These are phyloP conservation scores for Phaetusa simplex DNA, from an alignment of 2,113 vertebrate genomes.

Conservation along the genomic window DNA sequence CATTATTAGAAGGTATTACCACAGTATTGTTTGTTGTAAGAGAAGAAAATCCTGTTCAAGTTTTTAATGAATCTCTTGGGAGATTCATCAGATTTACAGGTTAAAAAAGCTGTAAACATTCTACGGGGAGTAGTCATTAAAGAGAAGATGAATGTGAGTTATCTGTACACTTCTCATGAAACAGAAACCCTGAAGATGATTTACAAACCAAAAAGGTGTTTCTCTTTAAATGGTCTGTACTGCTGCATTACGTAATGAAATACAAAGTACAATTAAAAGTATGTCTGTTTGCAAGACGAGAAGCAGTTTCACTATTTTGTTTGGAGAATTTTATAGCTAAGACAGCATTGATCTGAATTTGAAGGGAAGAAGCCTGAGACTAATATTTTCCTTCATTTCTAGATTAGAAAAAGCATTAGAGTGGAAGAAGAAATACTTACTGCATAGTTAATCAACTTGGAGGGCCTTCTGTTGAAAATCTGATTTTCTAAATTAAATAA, in stretches of 20 bases:
- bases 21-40: slow-evolving; percentile 69
- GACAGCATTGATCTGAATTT: not conserved
- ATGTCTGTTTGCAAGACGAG: not conserved
- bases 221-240: not conserved
- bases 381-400: not conserved
- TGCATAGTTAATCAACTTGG: not conserved
- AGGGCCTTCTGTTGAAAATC: not conserved
- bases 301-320: not conserved
- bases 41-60: slow-evolving; percentile 67
- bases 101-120: slow-evolving; percentile 67
- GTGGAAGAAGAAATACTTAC: not conserved
- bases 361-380: not conserved
- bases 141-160: slow-evolving; percentile 41
- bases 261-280: not conserved
- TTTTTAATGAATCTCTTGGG: slow-evolving; percentile 78
- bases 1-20: slow-evolving; percentile 66
- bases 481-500: not conserved
- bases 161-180: not conserved
- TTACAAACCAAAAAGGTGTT: not conserved
- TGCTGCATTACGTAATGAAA: not conserved
- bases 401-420: not conserved
- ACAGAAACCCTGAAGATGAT: slow-evolving; percentile 1
- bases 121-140: slow-evolving; percentile 43
- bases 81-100: slow-evolving; percentile 65
- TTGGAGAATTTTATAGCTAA: not conserved